These are phyloP conservation scores for Lutraria rhynchaena DNA, from an alignment of 1,140 invertebrate species.

Conservation along the genomic window DNA sequence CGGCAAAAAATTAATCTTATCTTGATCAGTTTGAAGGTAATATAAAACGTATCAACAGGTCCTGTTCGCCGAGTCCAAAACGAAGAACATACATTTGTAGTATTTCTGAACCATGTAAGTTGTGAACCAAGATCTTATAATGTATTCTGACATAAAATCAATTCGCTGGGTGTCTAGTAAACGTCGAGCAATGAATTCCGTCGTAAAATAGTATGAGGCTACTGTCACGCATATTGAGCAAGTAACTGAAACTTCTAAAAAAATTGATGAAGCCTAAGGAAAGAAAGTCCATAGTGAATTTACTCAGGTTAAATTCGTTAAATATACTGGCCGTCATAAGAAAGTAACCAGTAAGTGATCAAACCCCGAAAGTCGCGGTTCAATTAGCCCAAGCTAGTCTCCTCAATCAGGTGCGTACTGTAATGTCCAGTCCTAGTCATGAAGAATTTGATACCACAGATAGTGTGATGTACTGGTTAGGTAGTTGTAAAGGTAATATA, in stretches of 20 bases:
- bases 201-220: slow-evolving; percentile 12
- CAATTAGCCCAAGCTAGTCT: slow-evolving; percentile 19
- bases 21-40: neutral
- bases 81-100: neutral
- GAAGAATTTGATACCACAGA: slow-evolving; percentile 13
- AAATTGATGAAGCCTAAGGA: slow-evolving; percentile 40
- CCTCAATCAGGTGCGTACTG: slow-evolving; percentile 5
- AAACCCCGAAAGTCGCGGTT: no score
- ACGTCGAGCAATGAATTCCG: slow-evolving; percentile 38
- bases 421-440: slow-evolving; percentile 2
- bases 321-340: no score
- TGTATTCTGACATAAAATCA: slow-evolving; percentile 42
- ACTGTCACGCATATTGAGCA: slow-evolving; percentile 47
- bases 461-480: slow-evolving; percentile 2
- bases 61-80: no score
- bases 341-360: no score
- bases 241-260: slow-evolving; percentile 18
- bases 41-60: no score
- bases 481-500: slow-evolving; percentile 5
- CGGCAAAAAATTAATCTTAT: neutral
- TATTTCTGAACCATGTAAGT: slow-evolving; percentile 16
- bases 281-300: slow-evolving; percentile 39
- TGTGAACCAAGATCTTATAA: slow-evolving; percentile 8
- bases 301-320: slow-evolving; percentile 53
- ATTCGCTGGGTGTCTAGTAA: slow-evolving; percentile 20